Evolutionary conservation across 2,113 vertebrate genomes (phyloP).

Genomic region (Trichomycterus rosablanca): DNA sequence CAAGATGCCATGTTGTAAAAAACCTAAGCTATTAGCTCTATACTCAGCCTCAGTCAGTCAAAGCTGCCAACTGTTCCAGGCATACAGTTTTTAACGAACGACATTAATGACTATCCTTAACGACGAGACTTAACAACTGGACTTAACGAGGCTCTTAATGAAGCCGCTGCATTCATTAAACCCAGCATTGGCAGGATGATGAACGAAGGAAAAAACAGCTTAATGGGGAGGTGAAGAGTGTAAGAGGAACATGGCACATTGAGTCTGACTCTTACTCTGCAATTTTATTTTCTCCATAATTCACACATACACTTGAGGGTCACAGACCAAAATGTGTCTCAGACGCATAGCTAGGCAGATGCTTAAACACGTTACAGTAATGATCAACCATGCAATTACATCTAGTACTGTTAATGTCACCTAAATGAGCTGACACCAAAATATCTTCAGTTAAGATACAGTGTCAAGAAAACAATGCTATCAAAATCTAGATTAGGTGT

Average conservation of each 20-base stretch:
- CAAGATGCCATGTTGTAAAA: no score
- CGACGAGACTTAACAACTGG: conserved; percentile 40
- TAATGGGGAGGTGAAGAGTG: conserved; percentile 25
- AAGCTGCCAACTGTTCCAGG: conserved; percentile 55
- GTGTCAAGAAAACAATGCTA: conserved; percentile 13
- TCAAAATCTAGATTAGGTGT: conserved; percentile 37
- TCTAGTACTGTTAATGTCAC: conserved; percentile 9
- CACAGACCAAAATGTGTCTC: neutral
- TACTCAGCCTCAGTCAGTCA: conserved; percentile 45
- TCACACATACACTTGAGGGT: conserved; percentile 1
- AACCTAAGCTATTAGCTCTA: conserved; percentile 22
- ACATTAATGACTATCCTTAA: conserved; percentile 68
- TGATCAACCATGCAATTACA: conserved; percentile 23
- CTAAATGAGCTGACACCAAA: conserved; percentile 11
- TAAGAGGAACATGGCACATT: conserved; percentile 50
- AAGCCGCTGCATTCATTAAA: conserved; percentile 68
- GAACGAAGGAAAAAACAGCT: conserved; percentile 52
- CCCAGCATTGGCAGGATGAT: conserved; percentile 56
- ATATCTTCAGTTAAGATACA: conserved; percentile 17
- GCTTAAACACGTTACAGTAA: conserved; percentile 31
- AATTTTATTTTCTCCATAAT: neutral
- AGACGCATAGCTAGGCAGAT: conserved; percentile 13
- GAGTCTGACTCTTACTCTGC: neutral
- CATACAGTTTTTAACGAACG: conserved; percentile 57
- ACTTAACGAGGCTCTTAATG: conserved; percentile 74